A percentile compares a stretch with the other conserved stretches of the same genome.
phyloP scores from a whole-genome alignment of 2,888 invertebrate species.

The Reticulitermes lucifugus region DNA sequence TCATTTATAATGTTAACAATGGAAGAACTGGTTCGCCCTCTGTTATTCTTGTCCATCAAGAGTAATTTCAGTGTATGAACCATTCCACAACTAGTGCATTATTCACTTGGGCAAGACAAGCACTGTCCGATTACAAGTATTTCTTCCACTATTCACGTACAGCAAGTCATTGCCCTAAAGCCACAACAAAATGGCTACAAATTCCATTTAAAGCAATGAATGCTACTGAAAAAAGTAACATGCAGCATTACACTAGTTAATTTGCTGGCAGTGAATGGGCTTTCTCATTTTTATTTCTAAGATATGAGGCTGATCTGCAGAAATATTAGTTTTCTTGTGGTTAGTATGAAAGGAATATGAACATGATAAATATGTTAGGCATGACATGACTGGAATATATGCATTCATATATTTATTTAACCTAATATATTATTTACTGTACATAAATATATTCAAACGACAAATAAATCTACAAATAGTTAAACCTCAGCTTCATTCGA shows the following conservation, averaged over 20 bases:
- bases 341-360: slow-evolving; percentile 8
- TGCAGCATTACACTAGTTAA: background rate
- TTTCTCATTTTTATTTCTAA: background rate
- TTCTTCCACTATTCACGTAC: background rate
- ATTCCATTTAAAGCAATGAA: background rate
- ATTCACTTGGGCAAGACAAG: background rate
- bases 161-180: background rate
- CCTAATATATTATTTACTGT: slow-evolving; percentile 17
- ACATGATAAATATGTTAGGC: background rate
- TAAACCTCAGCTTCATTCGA: slow-evolving; percentile 23
- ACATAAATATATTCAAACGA: slow-evolving; percentile 16
- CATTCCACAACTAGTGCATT: background rate
- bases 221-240: background rate
- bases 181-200: background rate
- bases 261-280: slow-evolving; percentile 13
- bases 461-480: slow-evolving; percentile 12
- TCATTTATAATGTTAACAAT: background rate
- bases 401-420: slow-evolving; percentile 24
- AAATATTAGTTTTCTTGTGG: background rate
- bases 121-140: slow-evolving; percentile 33
- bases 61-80: background rate
- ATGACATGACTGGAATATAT: background rate
- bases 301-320: background rate
- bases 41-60: background rate
- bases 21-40: background rate